Base-by-base conservation (phyloP, 2,888 invertebrate species). In the Latheticus oryzae region DNA sequence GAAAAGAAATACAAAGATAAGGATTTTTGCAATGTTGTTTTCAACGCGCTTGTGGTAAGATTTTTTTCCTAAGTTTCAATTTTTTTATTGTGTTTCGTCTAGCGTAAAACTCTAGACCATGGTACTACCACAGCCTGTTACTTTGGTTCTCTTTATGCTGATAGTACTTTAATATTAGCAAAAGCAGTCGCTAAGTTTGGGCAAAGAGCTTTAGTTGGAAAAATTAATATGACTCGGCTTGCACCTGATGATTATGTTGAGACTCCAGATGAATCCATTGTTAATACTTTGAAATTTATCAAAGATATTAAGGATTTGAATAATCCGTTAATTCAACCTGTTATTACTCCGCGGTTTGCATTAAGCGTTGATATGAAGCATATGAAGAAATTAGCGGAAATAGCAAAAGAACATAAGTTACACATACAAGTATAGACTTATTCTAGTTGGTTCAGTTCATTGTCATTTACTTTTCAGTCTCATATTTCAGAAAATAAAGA, bases 121-220 rank as follows among this genome's bases (percentile, higher is more conserved):
- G 96, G 96, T 2, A 95, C 95, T 8, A 96, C 96, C 2, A 91
- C 94, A 19, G 94, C 94, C 0, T 89, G 89, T 62, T 96, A 95
- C 74, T 95, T 90, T 78, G 93, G 89, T 2, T 90, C 94, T 0
- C 83, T 94, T 5, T 88, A 91, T 73, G 73, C 83, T 12, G 83
- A 89, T 23, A 87, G 91, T 2, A 87, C 88, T 5, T 62, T 89
- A 42, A 81, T 87, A 62, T 81, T 96, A 15, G 93, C 87, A 0
- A 84, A 88, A 59, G 84, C 87, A 71, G 87, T 83, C 1, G 78
- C 84, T 0, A 79, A 81, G 55, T 77, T 84, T 62, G 89, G 89
- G 1, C 95, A 96, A 78, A 84, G 95, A 63, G 94, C 93, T 0
- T 82, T 93, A 2, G 82, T 95, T 21, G 95, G 95, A 0, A 95